phyloP scores from a whole-genome alignment of 2,888 invertebrate species.

The Danaus chrysippus region DNA sequence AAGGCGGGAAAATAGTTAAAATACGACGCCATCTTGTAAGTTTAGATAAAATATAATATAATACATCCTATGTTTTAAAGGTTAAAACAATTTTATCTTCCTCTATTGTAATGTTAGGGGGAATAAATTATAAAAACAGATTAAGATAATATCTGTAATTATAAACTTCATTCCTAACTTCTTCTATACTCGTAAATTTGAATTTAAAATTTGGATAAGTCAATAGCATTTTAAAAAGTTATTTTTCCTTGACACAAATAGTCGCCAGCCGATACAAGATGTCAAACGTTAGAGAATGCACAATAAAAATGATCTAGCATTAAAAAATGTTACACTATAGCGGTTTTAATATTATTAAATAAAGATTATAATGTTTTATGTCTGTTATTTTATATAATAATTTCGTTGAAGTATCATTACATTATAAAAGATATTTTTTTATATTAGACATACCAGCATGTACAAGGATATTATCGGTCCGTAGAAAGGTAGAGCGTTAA shows the following conservation, averaged over 20 bases:
- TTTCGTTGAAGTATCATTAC: no score
- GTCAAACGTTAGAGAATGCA: constrained; percentile 1
- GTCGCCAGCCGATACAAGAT: constrained; percentile 7
- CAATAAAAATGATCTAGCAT: background rate
- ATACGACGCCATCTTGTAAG: no score
- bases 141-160: no score
- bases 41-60: no score
- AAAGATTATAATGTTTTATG: background rate
- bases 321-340: background rate
- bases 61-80: no score
- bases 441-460: background rate
- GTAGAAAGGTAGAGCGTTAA: constrained; percentile 15
- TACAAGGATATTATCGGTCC: background rate
- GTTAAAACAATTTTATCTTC: no score
- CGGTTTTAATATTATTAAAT: background rate
- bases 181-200: no score
- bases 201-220: background rate
- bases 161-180: no score
- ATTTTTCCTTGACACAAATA: constrained; percentile 20
- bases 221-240: constrained; percentile 14
- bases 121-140: no score
- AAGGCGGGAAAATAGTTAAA: no score
- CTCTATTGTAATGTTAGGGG: no score
- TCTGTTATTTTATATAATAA: no score
- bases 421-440: background rate